Evolutionary conservation across 2,888 invertebrate genomes (phyloP), one percentile per base, ranked within the genome.

Genomic region (Fragum fragum): DNA sequence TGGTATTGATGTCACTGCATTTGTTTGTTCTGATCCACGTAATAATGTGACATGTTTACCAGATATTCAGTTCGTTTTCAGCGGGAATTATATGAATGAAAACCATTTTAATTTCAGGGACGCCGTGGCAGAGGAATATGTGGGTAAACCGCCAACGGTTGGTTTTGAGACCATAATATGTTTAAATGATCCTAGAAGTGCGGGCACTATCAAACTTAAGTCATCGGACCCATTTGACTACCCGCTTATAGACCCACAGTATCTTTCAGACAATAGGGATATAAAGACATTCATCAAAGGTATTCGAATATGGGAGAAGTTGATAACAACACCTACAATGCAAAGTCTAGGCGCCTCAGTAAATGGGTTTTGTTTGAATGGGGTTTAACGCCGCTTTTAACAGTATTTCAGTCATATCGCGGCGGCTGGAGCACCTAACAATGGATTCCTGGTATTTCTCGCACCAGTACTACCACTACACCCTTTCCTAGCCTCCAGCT

Each of bases 161-260:
- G 88, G 88, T 3, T 86, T 86, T 61, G 68, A 70, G 21, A 77
- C 83, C 3, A 42, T 74, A 1, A 76, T 81, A 21, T 70, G 70
- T 32, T 23, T 83, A 18, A 36, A 85, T 18, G 79, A 86, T 29
- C 96, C 97, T 96, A 77, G 98, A 97, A 93, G 96, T 79, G 95
- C 96, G 6, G 99, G 99, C 0, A 96, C 96, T 88, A 96, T 99
- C 0, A 97, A 96, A 86, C 94, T 99, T 26, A 96, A 96, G 70
- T 97, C 96, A 84, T 94, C 95, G 0, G 97, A 98, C 95, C 97
- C 97, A 0, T 95, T 96, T 32, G 96, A 97, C 78, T 96, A 96
- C 94, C 98, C 98, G 0, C 93, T 97, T 47, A 98, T 99, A 94
- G 96, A 99, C 94, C 97, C 99, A 0, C 97, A 98, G 91, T 99